A percentile compares a stretch with the other conserved stretches of the same genome.
Conservation (phyloP, 2,113 vertebrate species). For the Caretta caretta region DNA sequence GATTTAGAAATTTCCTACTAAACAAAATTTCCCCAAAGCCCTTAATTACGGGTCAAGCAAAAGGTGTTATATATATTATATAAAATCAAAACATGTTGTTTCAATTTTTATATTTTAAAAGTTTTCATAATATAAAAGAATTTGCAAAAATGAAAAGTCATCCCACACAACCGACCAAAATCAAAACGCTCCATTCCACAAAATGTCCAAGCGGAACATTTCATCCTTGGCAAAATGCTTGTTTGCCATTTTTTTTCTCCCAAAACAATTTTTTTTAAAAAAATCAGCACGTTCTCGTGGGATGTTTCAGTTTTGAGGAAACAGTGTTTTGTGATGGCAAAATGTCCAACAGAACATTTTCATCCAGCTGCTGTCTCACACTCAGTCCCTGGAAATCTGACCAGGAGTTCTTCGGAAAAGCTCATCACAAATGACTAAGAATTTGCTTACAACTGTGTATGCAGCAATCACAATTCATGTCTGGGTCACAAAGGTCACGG, state of each 20-base stretch:
- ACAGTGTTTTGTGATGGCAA: constrained; percentile 24
- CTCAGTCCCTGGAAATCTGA: background rate
- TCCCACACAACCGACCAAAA: background rate
- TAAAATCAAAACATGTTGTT: background rate
- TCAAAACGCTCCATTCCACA: background rate
- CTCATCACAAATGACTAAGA: background rate
- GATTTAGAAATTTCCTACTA: background rate
- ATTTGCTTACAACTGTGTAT: background rate
- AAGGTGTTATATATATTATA: background rate
- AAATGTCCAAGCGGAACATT: rapidly evolving
- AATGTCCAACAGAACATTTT: background rate
- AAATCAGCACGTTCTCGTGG: background rate
- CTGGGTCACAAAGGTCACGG: background rate
- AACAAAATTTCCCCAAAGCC: background rate
- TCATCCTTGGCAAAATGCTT: rapidly evolving
- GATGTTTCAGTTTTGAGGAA: background rate
- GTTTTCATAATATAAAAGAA: background rate
- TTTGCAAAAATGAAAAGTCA: rapidly evolving
- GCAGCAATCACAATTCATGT: background rate
- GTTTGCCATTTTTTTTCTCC: background rate
- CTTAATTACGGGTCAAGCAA: background rate
- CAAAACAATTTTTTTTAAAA: background rate
- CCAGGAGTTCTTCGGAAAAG: constrained; percentile 1
- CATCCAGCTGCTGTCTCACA: background rate
- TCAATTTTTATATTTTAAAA: background rate